These are phyloP conservation scores for Exephanes ischioxanthus DNA, from an alignment of 2,888 invertebrate genomes.

Conservation along the genomic window DNA sequence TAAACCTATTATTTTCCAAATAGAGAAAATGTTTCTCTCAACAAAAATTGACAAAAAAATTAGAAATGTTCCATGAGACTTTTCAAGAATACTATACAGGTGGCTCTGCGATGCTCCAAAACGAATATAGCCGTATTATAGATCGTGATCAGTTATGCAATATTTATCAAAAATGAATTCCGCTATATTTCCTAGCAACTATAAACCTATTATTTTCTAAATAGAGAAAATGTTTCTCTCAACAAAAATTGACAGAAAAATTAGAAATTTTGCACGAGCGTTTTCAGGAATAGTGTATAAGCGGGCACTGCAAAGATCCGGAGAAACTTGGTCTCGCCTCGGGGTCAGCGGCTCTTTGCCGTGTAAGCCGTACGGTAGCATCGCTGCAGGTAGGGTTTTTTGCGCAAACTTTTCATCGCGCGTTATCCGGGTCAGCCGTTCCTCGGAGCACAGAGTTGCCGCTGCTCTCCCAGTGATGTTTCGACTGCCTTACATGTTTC, in stretches of 20 bases:
- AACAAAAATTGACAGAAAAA: not conserved
- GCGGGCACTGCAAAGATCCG: not conserved
- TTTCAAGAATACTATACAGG: not conserved
- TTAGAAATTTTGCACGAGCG: not conserved
- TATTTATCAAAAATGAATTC: no score
- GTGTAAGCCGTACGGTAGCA: not conserved
- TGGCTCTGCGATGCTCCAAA: not conserved
- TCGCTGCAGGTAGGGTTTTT: conserved; percentile 1
- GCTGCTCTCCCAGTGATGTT: conserved; percentile 15
- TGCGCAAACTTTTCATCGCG: conserved; percentile 54
- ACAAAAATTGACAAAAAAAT: not conserved
- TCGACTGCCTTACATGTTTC: conserved; percentile 78
- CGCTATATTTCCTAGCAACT: no score
- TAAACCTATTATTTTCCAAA: no score
- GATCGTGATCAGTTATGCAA: no score
- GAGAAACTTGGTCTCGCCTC: conserved; percentile 1
- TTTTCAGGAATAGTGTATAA: not conserved
- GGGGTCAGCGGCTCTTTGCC: conserved; percentile 13
- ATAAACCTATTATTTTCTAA: no score
- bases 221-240: no score
- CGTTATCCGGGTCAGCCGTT: conserved; percentile 74
- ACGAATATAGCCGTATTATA: no score
- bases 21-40: no score
- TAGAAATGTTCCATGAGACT: not conserved
- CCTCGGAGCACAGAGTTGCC: conserved; percentile 12